These are phyloP conservation scores for Nomada goodeniana DNA, from an alignment of 2,888 invertebrate genomes.

Conservation along the genomic window DNA sequence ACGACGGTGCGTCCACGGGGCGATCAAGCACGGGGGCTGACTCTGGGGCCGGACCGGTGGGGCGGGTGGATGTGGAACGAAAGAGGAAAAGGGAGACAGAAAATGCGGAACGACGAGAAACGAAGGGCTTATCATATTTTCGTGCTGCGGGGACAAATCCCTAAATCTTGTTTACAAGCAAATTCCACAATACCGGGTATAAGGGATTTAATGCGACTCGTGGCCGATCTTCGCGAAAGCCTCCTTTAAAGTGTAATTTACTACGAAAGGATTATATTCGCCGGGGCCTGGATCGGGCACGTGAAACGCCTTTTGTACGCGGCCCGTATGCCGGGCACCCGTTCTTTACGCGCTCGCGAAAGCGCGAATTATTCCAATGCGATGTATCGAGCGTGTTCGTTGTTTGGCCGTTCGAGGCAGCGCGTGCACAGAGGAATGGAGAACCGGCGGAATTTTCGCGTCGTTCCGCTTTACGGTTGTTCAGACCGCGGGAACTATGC, in stretches of 20 bases:
- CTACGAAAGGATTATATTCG: conserved; percentile 80
- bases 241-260: conserved; percentile 79
- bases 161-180: conserved; percentile 82
- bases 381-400: conserved; percentile 35
- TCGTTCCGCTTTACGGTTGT: background rate
- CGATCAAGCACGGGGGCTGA: conserved; percentile 5
- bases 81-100: conserved; percentile 14
- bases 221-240: conserved; percentile 72
- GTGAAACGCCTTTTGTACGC: conserved; percentile 62
- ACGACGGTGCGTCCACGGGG: conserved; percentile 19
- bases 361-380: conserved; percentile 66
- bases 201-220: conserved; percentile 76
- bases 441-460: background rate
- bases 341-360: conserved; percentile 68
- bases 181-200: conserved; percentile 77
- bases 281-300: conserved; percentile 49
- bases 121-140: conserved; percentile 77
- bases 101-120: conserved; percentile 41
- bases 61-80: background rate
- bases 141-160: conserved; percentile 78
- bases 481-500: background rate
- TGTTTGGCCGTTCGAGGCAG: background rate
- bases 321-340: conserved; percentile 62
- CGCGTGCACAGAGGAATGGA: too few relatives aligned
- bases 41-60: too few relatives aligned